Evolutionary conservation across 2,113 vertebrate genomes (phyloP).

Genomic region (Apodemus speciosus): DNA sequence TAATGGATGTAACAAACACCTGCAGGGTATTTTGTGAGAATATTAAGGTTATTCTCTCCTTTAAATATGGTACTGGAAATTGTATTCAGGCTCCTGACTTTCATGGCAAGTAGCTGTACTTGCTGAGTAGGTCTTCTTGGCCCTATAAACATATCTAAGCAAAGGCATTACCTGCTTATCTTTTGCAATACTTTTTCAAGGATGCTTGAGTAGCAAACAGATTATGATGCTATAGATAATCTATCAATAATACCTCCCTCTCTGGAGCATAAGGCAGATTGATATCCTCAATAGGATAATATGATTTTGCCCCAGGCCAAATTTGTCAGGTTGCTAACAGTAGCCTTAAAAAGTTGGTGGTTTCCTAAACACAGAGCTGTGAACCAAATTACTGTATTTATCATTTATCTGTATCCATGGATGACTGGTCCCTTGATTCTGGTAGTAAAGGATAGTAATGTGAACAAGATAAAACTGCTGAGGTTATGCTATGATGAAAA

Average conservation of each 20-base stretch:
- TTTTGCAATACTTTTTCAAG: slow-evolving; percentile 8
- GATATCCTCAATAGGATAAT: neutral
- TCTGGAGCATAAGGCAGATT: neutral
- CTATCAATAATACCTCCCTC: neutral
- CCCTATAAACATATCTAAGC: neutral
- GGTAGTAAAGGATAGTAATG: neutral
- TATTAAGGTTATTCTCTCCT: neutral
- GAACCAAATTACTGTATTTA: neutral
- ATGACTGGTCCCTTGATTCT: no score
- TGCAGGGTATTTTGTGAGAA: neutral
- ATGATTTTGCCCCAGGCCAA: neutral
- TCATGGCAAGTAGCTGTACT: no score
- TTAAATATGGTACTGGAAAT: no score
- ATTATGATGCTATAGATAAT: neutral
- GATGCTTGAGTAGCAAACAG: neutral
- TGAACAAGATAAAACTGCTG: neutral
- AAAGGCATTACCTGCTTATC: neutral
- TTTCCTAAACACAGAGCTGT: neutral
- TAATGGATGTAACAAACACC: neutral
- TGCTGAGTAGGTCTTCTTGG: neutral
- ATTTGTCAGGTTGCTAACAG: neutral
- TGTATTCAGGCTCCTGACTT: no score
- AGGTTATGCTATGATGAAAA: neutral
- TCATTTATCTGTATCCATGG: neutral
- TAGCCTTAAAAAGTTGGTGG: neutral